Evolutionary conservation across 2,113 vertebrate genomes (phyloP), one percentile per base, ranked within the genome.

Genomic region (Eidolon helvum): DNA sequence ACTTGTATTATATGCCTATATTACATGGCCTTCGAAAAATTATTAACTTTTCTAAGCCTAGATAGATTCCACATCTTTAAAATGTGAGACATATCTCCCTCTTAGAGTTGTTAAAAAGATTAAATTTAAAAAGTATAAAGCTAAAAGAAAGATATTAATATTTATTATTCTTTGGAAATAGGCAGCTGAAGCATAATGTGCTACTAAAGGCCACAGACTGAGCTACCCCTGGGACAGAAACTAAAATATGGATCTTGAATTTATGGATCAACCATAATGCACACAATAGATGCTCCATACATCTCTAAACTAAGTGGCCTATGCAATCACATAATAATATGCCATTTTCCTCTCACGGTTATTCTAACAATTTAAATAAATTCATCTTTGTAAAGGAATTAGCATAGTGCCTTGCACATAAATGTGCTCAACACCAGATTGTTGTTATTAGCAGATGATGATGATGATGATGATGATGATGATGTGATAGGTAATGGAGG

Each of bases 131-230:
- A 45, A 18, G 57, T 45, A 57, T 50, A 69, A 26, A 24, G 22
- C 22, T 71, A 69, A 94, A 94, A 75, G 85, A 84, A 69, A 69
- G 35, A 50, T 63, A 90, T n/a, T 57, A 38, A 43, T 28, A 96
- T 63, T 83, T 93, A 87, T 61, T 83, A 77, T 53, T 77, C 63
- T 72, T 88, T 84, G 55, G 40, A 79, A 95, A 96, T 22, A 77
- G 30, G 40, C 14, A 66, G 48, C 33, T 87, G 69, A 93, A 87
- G 45, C 66, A 77, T 45, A 86, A 92, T 53, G 53, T 65, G 22
- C 30, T 55, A 26, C 28, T 85, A 33, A 72, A 79, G 61, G 68
- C 26, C 74, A 94, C 11, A 57, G 66, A 82, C 65, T 33, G 38
- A 95, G 66, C n/a, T 71, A 69, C 16, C 38, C 3, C 55, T 79